These are phyloP conservation scores for Lasioglossum marginatum DNA, from an alignment of 2,888 invertebrate genomes.

Conservation along the genomic window DNA sequence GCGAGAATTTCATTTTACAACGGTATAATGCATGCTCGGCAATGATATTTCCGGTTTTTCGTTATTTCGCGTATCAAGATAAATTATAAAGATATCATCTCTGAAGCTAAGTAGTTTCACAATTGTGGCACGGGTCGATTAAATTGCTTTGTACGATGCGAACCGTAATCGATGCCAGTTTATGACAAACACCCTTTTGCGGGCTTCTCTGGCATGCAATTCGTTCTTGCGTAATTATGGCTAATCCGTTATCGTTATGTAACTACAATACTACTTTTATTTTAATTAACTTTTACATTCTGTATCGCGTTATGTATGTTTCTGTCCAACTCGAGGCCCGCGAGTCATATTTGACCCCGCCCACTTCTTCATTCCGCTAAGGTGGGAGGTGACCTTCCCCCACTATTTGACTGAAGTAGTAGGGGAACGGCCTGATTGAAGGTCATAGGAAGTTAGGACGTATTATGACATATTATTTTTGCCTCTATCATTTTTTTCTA, in stretches of 20 bases:
- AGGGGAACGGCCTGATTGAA: too few relatives aligned
- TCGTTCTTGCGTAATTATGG: neutral
- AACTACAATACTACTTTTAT: neutral
- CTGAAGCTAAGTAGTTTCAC: slow-evolving; percentile 10
- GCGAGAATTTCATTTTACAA: neutral
- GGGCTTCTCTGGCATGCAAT: neutral
- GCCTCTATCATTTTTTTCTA: too few relatives aligned
- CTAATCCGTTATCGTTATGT: neutral
- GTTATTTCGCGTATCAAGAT: neutral
- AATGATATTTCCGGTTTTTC: slow-evolving; percentile 44
- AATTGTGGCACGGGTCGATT: slow-evolving; percentile 21
- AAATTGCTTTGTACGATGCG: neutral
- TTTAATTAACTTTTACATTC: neutral
- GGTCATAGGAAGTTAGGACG: too few relatives aligned
- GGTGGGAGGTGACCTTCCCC: too few relatives aligned
- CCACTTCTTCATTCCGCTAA: too few relatives aligned
- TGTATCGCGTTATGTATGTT: neutral
- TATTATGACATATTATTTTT: too few relatives aligned
- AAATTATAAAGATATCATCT: slow-evolving; percentile 30
- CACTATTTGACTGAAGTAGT: too few relatives aligned
- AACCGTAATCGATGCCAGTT: neutral
- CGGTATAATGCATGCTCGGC: neutral
- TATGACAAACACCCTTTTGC: neutral
- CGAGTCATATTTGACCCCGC: too few relatives aligned
- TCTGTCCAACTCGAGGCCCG: too few relatives aligned